A percentile compares a stretch with the other conserved stretches of the same genome.
Evolutionary conservation across 2,888 invertebrate species (phyloP).

Genomic region (Euplexia lucipara): DNA sequence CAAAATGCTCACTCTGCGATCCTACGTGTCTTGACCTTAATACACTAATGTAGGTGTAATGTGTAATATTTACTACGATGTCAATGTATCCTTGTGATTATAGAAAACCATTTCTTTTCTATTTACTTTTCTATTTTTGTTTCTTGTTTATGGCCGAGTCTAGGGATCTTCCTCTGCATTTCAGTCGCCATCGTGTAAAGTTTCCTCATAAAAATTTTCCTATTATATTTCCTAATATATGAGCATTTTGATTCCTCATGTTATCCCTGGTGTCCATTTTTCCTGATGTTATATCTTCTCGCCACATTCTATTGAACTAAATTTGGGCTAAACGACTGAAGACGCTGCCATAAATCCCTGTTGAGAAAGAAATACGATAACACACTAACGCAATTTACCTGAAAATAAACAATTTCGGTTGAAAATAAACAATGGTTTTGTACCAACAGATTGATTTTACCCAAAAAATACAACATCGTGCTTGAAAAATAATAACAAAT

Average conservation of each 20-base stretch:
- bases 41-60: slow-evolving; percentile 59
- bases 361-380: neutral
- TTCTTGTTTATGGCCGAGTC: neutral
- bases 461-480: slow-evolving; percentile 34
- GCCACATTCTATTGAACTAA: neutral
- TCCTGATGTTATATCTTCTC: neutral
- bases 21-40: slow-evolving; percentile 57
- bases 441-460: slow-evolving; percentile 25
- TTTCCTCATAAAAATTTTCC: slow-evolving; percentile 10
- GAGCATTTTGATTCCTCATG: neutral
- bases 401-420: slow-evolving; percentile 14
- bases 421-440: no score
- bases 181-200: neutral
- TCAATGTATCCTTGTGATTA: no score
- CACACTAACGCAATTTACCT: slow-evolving; percentile 5
- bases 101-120: no score
- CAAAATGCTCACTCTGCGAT: slow-evolving; percentile 50
- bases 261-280: neutral
- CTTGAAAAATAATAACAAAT: slow-evolving; percentile 42
- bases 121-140: neutral
- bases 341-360: neutral
- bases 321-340: neutral
- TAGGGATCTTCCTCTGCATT: neutral
- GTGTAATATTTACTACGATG: no score
- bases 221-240: neutral